A percentile compares a stretch with the other conserved stretches of the same genome.
phyloP scores from a whole-genome alignment of 2,888 invertebrate species.

The Ormyrus pomaceus region DNA sequence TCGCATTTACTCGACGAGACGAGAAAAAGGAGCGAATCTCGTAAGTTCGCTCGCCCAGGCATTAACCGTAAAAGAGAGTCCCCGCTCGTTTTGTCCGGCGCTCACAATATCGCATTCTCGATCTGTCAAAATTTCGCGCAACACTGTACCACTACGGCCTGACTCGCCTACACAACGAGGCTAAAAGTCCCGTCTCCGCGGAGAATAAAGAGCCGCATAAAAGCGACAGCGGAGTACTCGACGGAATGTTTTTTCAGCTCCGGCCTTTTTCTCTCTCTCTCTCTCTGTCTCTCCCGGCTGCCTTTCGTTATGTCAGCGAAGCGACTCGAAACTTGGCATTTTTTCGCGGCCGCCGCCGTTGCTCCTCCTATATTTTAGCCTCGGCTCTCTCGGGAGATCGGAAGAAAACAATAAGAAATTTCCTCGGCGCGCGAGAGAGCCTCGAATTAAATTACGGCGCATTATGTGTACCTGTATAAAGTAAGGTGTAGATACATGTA shows the following conservation, averaged over 20 bases:
- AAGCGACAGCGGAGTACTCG: conserved; percentile 2
- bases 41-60: too few relatives aligned
- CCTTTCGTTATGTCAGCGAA: conserved; percentile 24
- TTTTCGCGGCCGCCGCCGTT: background rate
- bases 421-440: conserved; percentile 22
- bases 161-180: background rate
- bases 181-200: background rate
- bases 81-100: background rate
- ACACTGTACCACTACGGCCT: background rate
- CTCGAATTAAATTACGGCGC: conserved; percentile 53
- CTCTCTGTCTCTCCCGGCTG: background rate
- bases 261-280: conserved; percentile 1
- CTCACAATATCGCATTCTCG: background rate
- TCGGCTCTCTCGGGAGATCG: background rate
- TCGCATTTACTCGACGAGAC: too few relatives aligned
- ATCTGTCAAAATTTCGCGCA: conserved; percentile 25
- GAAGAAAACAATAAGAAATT: conserved; percentile 50
- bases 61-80: too few relatives aligned
- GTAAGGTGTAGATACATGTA: conserved; percentile 51
- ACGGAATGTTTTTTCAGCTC: conserved; percentile 41
- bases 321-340: too few relatives aligned
- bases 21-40: too few relatives aligned
- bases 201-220: conserved; percentile 8
- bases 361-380: too few relatives aligned
- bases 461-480: conserved; percentile 47